Percentiles rank a stretch among this genome's conserved stretches.
These are phyloP conservation scores for Drosophila picticornis DNA, from an alignment of 2,888 invertebrate species.

Conservation along the genomic window DNA sequence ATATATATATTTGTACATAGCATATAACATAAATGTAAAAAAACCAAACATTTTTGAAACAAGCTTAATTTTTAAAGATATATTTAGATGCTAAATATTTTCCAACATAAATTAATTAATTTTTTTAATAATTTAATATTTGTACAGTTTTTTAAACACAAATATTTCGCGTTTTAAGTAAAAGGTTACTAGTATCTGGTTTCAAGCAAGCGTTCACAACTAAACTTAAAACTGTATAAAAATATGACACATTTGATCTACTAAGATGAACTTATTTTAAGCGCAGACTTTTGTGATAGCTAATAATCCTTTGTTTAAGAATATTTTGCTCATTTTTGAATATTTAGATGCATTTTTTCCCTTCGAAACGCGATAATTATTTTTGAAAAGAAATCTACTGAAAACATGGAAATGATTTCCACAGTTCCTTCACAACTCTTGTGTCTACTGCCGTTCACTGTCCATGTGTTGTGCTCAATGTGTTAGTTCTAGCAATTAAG, in stretches of 20 bases:
- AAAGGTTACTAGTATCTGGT: not conserved
- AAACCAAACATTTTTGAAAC: not conserved
- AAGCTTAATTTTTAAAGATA: not conserved
- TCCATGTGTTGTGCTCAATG: slow-evolving; percentile 72
- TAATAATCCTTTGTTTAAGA: not conserved
- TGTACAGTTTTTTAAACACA: not conserved
- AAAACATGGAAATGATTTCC: not conserved
- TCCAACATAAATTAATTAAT: not conserved
- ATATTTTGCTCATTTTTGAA: not conserved
- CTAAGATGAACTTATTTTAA: not conserved
- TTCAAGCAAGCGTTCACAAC: not conserved
- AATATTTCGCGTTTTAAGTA: not conserved
- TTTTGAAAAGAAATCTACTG: not conserved
- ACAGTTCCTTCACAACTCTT: slow-evolving; percentile 16
- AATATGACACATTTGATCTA: not conserved
- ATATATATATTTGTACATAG: not conserved
- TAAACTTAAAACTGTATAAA: not conserved
- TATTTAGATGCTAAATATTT: not conserved
- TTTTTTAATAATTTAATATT: not conserved
- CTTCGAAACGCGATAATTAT: not conserved
- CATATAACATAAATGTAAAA: not conserved
- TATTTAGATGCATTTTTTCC: not conserved
- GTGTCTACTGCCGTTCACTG: slow-evolving; percentile 25
- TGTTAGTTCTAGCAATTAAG: slow-evolving; percentile 40
- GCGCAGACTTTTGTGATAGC: not conserved